These are phyloP conservation scores for Epinotia brunnichana DNA, from an alignment of 2,888 invertebrate species.

Conservation along the genomic window DNA sequence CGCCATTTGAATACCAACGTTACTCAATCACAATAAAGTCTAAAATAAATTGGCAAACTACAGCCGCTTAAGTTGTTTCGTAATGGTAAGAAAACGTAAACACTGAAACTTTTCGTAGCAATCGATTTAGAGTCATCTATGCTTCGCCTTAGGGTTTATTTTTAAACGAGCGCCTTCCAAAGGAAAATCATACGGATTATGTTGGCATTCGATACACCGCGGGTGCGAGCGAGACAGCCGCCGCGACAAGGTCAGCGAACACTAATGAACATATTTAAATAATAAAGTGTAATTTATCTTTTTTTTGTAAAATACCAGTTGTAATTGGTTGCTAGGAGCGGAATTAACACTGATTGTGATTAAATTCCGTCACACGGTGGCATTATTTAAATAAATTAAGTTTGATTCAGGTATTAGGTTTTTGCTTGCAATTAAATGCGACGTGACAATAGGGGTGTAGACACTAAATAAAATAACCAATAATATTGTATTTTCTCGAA, in stretches of 20 bases:
- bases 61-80: constrained; percentile 53
- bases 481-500: too few species aligned
- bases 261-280: constrained; percentile 58
- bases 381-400: constrained; percentile 2
- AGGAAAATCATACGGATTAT: constrained; percentile 78
- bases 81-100: constrained; percentile 63
- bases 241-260: constrained; percentile 48
- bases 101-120: constrained; percentile 63
- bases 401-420: neutral
- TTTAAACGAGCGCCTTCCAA: constrained; percentile 50
- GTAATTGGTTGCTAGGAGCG: constrained; percentile 29
- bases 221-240: constrained; percentile 64
- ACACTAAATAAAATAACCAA: too few species aligned
- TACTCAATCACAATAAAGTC: constrained; percentile 47
- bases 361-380: neutral
- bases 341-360: constrained; percentile 7
- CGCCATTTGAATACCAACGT: constrained; percentile 50
- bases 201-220: constrained; percentile 54
- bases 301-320: constrained; percentile 41
- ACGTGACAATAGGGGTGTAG: too few species aligned
- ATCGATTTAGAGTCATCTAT: constrained; percentile 56
- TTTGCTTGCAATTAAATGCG: neutral
- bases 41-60: constrained; percentile 44
- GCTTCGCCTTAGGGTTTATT: constrained; percentile 53
- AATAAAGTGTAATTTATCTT: constrained; percentile 42